A percentile compares a stretch with the other conserved stretches of the same genome.
These are phyloP conservation scores for Sapajus apella DNA, from an alignment of 2,113 vertebrate genomes.

Conservation along the genomic window DNA sequence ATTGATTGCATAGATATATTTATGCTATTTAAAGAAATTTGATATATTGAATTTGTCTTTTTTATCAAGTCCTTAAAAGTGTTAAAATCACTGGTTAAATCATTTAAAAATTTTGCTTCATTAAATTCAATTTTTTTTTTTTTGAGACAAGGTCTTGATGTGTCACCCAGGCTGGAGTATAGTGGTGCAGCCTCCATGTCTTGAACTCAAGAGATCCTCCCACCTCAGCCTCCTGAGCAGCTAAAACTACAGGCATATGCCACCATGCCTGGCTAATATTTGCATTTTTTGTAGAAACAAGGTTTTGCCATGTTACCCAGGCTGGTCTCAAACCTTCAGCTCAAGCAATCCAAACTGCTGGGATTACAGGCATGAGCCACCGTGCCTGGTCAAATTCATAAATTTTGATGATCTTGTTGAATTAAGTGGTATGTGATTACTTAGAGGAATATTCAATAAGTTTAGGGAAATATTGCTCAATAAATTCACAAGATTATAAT, in stretches of 20 bases:
- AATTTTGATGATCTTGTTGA: neutral
- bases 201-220: too few species aligned
- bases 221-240: too few species aligned
- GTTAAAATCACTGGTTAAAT: neutral
- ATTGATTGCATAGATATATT: neutral
- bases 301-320: too few species aligned
- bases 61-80: neutral
- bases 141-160: too few species aligned
- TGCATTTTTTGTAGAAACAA: too few species aligned
- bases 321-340: too few species aligned
- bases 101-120: neutral
- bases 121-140: neutral
- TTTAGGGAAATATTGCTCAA: slow-evolving; percentile 20
- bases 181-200: too few species aligned
- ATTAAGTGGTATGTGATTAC: neutral
- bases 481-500: neutral
- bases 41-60: neutral
- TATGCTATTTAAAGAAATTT: neutral
- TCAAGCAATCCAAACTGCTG: too few species aligned
- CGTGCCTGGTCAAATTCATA: neutral
- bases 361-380: too few species aligned
- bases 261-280: too few species aligned
- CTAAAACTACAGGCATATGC: too few species aligned
- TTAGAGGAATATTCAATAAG: neutral
- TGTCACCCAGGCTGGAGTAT: too few species aligned